These are phyloP conservation scores for Synanceia verrucosa DNA, from an alignment of 2,797 vertebrate genomes.

Conservation along the genomic window DNA sequence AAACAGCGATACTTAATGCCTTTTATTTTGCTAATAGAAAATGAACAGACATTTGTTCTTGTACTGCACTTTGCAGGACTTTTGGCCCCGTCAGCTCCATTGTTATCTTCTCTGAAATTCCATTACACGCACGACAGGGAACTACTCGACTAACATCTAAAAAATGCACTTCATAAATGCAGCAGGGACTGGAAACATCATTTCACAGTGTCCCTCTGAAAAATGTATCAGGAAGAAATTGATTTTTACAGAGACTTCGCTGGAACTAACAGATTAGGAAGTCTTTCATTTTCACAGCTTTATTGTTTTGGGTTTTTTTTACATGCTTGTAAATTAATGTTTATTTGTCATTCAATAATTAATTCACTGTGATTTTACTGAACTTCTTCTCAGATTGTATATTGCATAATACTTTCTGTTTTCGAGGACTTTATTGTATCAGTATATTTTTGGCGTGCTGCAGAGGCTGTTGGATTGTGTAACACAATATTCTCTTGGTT, in stretches of 20 bases:
- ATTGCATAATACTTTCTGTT: background rate
- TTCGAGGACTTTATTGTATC: constrained; percentile 19
- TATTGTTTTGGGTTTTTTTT: background rate
- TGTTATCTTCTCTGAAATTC: constrained; percentile 19
- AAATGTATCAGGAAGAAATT: constrained; percentile 17
- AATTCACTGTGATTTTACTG: constrained; percentile 3
- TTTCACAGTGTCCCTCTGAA: constrained; percentile 15
- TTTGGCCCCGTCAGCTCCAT: background rate
- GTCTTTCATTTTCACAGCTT: background rate
- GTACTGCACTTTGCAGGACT: background rate
- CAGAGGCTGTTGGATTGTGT: constrained; percentile 22
- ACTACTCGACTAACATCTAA: background rate
- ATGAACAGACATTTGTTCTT: constrained; percentile 10
- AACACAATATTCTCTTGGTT: constrained; percentile 15
- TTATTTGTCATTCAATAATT: constrained; percentile 3
- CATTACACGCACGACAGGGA: constrained; percentile 13
- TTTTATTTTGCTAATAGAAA: constrained; percentile 15
- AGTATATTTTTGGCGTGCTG: constrained; percentile 18
- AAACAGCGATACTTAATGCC: constrained; percentile 1
- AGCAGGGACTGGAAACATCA: background rate
- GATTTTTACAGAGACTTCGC: constrained; percentile 7
- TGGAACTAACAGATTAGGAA: background rate
- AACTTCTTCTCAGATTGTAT: constrained; percentile 3
- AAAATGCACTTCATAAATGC: background rate
- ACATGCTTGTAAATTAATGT: background rate